These are phyloP conservation scores for Caenorhabditis afra DNA, from an alignment of 2,888 invertebrate genomes.

Conservation along the genomic window DNA sequence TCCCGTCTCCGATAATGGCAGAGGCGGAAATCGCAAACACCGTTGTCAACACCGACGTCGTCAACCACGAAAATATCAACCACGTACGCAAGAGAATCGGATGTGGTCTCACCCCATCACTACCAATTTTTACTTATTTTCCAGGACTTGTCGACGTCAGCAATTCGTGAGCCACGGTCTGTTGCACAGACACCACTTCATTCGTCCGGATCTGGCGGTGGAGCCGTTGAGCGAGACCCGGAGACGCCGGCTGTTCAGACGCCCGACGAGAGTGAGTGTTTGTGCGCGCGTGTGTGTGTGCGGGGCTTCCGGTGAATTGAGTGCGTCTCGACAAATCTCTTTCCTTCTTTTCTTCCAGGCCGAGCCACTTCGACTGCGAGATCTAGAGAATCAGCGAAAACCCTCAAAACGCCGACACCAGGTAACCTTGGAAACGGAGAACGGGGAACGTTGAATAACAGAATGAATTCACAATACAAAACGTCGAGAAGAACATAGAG, in stretches of 20 bases:
- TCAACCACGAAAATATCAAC: conserved; percentile 36
- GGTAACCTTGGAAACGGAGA: conserved; percentile 6
- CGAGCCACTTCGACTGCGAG: conserved; percentile 44
- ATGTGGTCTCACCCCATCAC: too few species aligned
- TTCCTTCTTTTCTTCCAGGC: conserved; percentile 17
- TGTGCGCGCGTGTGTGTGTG: too few species aligned
- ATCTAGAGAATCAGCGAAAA: conserved; percentile 35
- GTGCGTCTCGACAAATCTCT: neutral
- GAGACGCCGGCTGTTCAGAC: conserved; percentile 56
- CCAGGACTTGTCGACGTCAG: conserved; percentile 51
- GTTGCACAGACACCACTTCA: conserved; percentile 49
- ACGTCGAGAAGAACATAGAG: neutral
- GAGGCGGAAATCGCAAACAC: conserved; percentile 38
- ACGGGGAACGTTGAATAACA: too few species aligned
- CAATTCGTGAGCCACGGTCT: conserved; percentile 50
- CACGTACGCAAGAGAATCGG: conserved; percentile 15
- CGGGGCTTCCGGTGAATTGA: conserved; percentile 31
- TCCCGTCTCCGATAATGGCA: conserved; percentile 37
- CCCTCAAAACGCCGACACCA: conserved; percentile 18
- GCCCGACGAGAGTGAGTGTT: conserved; percentile 54
- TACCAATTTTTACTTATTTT: neutral
- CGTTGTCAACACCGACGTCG: conserved; percentile 29
- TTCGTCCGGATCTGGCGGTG: conserved; percentile 25
- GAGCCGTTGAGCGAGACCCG: conserved; percentile 19
- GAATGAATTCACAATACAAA: neutral